Conservation (phyloP, 2,113 vertebrate species). For the Engraulis encrasicolus region DNA sequence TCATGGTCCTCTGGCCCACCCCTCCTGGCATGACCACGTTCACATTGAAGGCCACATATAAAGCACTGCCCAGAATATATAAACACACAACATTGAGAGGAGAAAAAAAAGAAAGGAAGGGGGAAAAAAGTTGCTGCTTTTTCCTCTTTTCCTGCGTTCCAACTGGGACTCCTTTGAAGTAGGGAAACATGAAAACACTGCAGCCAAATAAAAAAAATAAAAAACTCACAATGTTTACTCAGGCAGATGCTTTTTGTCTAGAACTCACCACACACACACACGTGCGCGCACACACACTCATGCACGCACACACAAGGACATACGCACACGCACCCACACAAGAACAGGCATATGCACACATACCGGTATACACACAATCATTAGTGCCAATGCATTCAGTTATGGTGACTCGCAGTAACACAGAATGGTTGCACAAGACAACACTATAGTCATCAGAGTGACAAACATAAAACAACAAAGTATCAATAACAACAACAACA, state of each 20-base stretch:
- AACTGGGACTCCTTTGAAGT: not conserved
- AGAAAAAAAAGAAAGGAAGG: not conserved
- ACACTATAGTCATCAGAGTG: not conserved
- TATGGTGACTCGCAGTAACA: no score
- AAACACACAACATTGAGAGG: not conserved
- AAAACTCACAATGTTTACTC: not conserved
- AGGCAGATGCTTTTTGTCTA: conserved; percentile 8
- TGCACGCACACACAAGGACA: no score
- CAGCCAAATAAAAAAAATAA: not conserved
- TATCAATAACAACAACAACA: not conserved
- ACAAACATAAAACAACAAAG: not conserved
- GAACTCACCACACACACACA: not conserved
- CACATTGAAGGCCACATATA: not conserved
- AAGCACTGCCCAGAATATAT: not conserved
- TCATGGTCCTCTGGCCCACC: not conserved
- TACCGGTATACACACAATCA: no score
- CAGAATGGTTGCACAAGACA: no score
- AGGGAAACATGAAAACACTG: not conserved
- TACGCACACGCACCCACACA: not conserved
- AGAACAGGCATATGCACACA: no score
- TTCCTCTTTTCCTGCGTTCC: not conserved
- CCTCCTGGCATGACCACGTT: not conserved
- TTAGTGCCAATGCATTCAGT: no score
- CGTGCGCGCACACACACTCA: no score
- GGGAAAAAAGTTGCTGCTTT: not conserved